Evolutionary conservation across 2,888 invertebrate genomes (phyloP), one percentile per base, ranked within the genome.

Genomic region (Sinopyrophorus schimmeli): DNA sequence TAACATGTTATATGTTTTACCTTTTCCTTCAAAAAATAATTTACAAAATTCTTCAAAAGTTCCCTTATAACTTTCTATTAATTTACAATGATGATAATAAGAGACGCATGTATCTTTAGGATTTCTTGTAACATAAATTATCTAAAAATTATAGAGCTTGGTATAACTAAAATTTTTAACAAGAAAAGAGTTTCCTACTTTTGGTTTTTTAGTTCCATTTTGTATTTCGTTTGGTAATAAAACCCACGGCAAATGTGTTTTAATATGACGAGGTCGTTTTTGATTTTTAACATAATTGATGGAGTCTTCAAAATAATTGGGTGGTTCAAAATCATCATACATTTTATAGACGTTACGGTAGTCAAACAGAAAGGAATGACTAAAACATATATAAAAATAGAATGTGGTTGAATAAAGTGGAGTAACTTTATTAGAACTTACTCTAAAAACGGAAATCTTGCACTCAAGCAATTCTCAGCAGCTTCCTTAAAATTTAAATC

Each of bases 101-200:
- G 94, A 94, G 0, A 93, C 90, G 52, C 87, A 87, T 64, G 89
- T 83, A 68, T 95, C 95, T 71, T 93, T 93, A 0, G 94, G 92
- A 74, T 95, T 92, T 35, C 95, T 81, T 0, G 88, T 82, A 1
- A 90, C 85, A 71, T 94, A 94, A 51, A 95, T 84, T 10, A 92
- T 83, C 89, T 92, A 67, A 27, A 62, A 65, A 41, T 44, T 16
- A 17, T 34, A 37, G 34, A 23, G 26, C 3, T 46, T 18, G 18
- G 23, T 41, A 1, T 4, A 9, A 23, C 6, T 9, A 9, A 3
- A n/a, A 23, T 14, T 6, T 11, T 10, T 6, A 21, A n/a, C 5
- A 2, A 3, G 7, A 15, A 9, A 17, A 12, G 21, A 18, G 37
- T n/a, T 32, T 35, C 9, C 20, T 55, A 69, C 69, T 60, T 70